Conservation (phyloP, 2,888 invertebrate species). For the Tachina grossa region DNA sequence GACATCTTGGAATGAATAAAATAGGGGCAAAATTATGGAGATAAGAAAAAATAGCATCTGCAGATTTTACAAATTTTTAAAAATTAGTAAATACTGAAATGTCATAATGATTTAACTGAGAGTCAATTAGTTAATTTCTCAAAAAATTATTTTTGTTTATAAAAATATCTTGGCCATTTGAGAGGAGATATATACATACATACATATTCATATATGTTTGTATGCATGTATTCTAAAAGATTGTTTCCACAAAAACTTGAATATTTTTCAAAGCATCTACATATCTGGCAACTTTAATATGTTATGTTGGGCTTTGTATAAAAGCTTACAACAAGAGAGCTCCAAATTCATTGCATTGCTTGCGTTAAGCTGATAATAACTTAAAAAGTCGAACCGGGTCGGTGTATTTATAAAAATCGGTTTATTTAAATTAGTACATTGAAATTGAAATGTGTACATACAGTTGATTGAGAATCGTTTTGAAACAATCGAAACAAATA, state of each 20-base stretch:
- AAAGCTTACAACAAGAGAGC: conserved; percentile 62
- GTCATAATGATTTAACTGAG: too few species aligned
- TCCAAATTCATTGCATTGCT: conserved; percentile 63
- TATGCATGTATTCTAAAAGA: neutral
- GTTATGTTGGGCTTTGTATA: conserved; percentile 46
- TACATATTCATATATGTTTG: neutral
- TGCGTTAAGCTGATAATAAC: conserved; percentile 61
- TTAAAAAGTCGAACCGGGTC: conserved; percentile 61
- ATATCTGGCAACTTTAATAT: conserved; percentile 1
- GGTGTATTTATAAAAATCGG: conserved; percentile 55
- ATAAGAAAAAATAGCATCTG: too few species aligned
- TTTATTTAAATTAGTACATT: conserved; percentile 1
- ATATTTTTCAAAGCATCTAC: neutral
- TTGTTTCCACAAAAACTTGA: neutral
- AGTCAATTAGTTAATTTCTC: too few species aligned
- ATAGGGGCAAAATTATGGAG: too few species aligned
- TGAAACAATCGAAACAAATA: neutral
- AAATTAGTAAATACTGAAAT: too few species aligned
- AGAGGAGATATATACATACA: neutral
- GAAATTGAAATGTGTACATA: conserved; percentile 6
- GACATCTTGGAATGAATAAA: too few species aligned
- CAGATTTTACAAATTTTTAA: too few species aligned
- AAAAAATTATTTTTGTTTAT: too few species aligned
- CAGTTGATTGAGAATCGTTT: neutral
- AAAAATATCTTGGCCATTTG: too few species aligned